Evolutionary conservation across 92 coral and sea anemone genomes (phyloP).

Genomic region (Epizoanthus ramosus): DNA sequence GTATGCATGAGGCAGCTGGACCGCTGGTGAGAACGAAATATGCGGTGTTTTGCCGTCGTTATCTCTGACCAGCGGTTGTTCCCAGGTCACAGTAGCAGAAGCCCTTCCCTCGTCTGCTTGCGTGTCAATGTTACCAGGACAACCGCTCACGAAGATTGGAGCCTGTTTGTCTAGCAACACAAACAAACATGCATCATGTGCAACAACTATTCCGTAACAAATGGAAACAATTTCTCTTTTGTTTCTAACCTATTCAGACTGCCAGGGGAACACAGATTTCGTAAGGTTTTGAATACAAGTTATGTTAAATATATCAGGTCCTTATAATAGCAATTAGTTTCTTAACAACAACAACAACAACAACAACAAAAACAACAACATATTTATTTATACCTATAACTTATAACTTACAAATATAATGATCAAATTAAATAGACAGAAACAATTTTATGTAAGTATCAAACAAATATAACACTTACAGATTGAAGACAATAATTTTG

Average conservation of each 20-base stretch:
- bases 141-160: slow-evolving; percentile 17
- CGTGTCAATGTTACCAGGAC: slow-evolving; percentile 3
- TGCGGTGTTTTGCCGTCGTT: slow-evolving; percentile 44
- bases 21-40: slow-evolving; percentile 35
- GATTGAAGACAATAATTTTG: too few relatives aligned
- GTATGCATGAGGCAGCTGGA: not conserved
- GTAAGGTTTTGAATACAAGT: too few relatives aligned
- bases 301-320: too few relatives aligned
- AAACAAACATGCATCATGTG: not conserved
- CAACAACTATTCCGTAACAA: not conserved
- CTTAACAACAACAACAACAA: too few relatives aligned
- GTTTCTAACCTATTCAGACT: not conserved
- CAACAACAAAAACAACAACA: too few relatives aligned
- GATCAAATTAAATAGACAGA: too few relatives aligned
- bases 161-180: slow-evolving; percentile 20
- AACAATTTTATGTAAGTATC: too few relatives aligned
- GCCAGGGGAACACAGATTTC: too few relatives aligned
- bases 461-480: too few relatives aligned
- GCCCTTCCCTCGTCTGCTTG: slow-evolving; percentile 51
- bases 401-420: too few relatives aligned
- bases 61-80: slow-evolving; percentile 48
- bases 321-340: too few relatives aligned
- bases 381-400: too few relatives aligned
- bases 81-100: slow-evolving; percentile 51
- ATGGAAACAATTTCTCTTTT: not conserved